These are phyloP conservation scores for Rosalia funebris DNA, from an alignment of 2,888 invertebrate species.

Conservation along the genomic window DNA sequence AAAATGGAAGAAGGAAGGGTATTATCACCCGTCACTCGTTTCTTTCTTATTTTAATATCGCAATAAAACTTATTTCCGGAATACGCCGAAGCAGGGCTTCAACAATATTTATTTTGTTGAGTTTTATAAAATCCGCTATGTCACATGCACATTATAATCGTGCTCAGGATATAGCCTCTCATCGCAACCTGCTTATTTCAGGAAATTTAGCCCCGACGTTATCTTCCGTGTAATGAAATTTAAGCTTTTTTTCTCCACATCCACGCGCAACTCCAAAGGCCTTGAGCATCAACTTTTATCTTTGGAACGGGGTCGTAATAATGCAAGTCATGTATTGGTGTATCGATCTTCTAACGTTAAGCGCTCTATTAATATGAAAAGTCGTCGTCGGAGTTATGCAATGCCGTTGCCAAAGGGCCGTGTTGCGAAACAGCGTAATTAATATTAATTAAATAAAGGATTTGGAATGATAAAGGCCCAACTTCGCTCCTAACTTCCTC, in stretches of 20 bases:
- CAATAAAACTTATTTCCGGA: neutral
- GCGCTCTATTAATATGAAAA: neutral
- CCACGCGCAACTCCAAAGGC: neutral
- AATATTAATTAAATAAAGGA: conserved; percentile 9
- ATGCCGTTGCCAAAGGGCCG: neutral
- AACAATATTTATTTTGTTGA: neutral
- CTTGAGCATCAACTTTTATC: conserved; percentile 1
- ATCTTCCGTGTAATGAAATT: conserved; percentile 9
- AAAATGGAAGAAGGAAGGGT: too few species aligned
- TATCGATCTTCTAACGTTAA: conserved; percentile 2
- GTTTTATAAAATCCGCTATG: neutral
- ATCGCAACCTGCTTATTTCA: neutral
- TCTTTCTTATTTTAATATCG: too few species aligned
- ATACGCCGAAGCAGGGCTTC: neutral
- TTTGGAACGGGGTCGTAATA: neutral
- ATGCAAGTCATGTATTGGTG: conserved; percentile 15
- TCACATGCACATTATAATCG: neutral
- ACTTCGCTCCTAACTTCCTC: neutral
- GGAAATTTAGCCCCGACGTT: neutral
- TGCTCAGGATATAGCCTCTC: neutral
- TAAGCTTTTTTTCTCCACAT: neutral
- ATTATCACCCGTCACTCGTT: too few species aligned
- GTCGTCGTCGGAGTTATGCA: neutral
- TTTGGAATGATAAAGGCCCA: conserved; percentile 4
- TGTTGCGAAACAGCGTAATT: neutral